Evolutionary conservation across 2,797 vertebrate species (phyloP), one percentile per base, ranked within the genome.

Genomic region (Rallus crepitans): DNA sequence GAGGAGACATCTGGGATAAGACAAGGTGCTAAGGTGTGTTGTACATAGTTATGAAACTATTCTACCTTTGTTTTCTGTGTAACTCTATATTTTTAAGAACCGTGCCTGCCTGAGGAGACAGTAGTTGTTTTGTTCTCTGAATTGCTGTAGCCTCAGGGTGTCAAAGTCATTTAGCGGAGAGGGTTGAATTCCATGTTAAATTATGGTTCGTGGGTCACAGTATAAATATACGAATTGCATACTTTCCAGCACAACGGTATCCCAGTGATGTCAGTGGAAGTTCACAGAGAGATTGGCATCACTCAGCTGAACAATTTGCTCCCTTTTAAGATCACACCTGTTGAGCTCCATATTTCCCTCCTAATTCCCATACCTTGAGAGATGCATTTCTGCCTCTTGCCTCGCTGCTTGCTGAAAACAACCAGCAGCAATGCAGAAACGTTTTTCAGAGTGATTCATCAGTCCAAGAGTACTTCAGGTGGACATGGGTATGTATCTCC

Each of bases 71-170:
- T 96, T 95, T 96, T 94, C 88, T 66, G 68, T 96, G 95, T 95
- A 96, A 96, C 7, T 2, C 87, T 96, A 96, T 96, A 97, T 93
- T 93, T 95, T 92, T 94, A 96, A 95, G 93, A 95, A 92, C 83
- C 0, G 0, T 82, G 95, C 60, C 86, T 90, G 88, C 71, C 71
- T 81, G 75, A 92, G 53, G 86, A 96, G 92, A 95, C 96, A 96
- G 94, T 94, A 95, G 88, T 89, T 93, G 93, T 96, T 96, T 96
- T 96, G 94, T 96, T 96, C 95, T 95, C 85, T 75, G 86, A 89
- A 91, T 92, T 95, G 86, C 95, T 95, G 61, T 90, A 94, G 96
- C 94, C 96, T 96, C 35, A 0, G 87, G 96, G 93, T 95, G 93
- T 96, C 95, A 87, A 91, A 97, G 81, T 92, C 88, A 85, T 90